A percentile compares a stretch with the other conserved stretches of the same genome.
phyloP scores from a whole-genome alignment of 2,888 invertebrate species.

The Nyleta sp. region DNA sequence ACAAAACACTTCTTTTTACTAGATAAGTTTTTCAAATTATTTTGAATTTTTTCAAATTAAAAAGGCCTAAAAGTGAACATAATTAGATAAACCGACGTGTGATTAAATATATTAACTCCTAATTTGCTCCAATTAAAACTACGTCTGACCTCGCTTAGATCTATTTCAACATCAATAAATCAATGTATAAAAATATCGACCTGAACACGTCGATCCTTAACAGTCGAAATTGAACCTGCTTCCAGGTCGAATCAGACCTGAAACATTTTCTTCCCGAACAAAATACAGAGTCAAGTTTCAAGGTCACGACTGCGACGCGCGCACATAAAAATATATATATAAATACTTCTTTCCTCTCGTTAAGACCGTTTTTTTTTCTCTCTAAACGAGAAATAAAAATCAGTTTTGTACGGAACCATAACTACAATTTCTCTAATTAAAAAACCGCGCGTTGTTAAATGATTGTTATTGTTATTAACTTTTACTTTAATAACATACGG shows the following conservation, averaged over 20 bases:
- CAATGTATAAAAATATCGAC: no score
- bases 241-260: no score
- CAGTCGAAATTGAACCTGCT: no score
- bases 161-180: no score
- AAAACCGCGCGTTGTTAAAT: not conserved
- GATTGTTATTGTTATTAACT: constrained; percentile 17
- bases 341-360: not conserved
- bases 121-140: no score
- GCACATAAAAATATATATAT: constrained; percentile 3
- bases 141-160: no score
- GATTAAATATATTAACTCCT: no score
- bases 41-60: not conserved
- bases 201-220: no score
- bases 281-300: constrained; percentile 25
- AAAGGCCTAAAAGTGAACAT: not conserved
- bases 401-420: not conserved
- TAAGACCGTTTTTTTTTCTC: constrained; percentile 3
- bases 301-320: constrained; percentile 15
- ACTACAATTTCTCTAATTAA: constrained; percentile 15
- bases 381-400: not conserved
- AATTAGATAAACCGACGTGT: no score
- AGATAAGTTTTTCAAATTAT: no score
- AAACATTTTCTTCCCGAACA: not conserved
- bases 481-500: constrained; percentile 9
- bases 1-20: constrained; percentile 10